Base-by-base conservation (phyloP, 2,888 invertebrate genomes). In the Amblyjoppa proteus region DNA sequence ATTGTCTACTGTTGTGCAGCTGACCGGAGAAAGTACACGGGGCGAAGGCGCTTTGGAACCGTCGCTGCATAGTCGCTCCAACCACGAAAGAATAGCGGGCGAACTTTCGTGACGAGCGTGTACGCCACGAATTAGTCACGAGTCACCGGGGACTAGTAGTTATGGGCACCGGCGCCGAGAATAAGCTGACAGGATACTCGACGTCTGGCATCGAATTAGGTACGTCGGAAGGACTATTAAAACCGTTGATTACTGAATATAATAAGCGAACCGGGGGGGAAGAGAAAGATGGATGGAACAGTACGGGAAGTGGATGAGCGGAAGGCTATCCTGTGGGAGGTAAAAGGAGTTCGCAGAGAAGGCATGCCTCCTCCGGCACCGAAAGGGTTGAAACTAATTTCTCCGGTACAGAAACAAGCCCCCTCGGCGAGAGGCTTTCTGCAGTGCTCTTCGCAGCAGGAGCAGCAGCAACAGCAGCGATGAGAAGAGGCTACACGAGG, bases 241-340 rank as follows among this genome's bases (percentile, higher is more conserved):
- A 80, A 80, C 64, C 53, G 79, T 84, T 84, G 83, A 84, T 84
- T 75, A 75, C 75, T 79, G 79, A 79, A 84, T 79, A 75, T 84
- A 80, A 79, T 84, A 79, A 75, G 79, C 83, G 79, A 73, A 68
- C 56, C 73, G 66, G 64, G 53, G 53, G 51, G 25, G 41, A 73
- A 34, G 78, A 20, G 49, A 31, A 41, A 77, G 45, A 38, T 66
- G 0, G 49, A n/a, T 6, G 76, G 66, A 16, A 51, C 11, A 41
- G 25, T 16, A 38, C 38, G 6, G 51, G 9, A 20, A n/a, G 73
- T 45, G 11, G 11, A 25, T 13, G n/a, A 20, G 51, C n/a, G 51
- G 20, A 20, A 13, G 69, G 20, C 20, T 6, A 13, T 70, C 71
- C 71, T 58, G 64, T 11, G 75, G 56, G 75, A 71, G 56, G 31